Percentiles rank a stretch among this genome's conserved stretches.
These are phyloP conservation scores for Chrysaora quinquecirrha DNA, from an alignment of 30 jellyfish, hydroid and myxozoan species.

Conservation along the genomic window DNA sequence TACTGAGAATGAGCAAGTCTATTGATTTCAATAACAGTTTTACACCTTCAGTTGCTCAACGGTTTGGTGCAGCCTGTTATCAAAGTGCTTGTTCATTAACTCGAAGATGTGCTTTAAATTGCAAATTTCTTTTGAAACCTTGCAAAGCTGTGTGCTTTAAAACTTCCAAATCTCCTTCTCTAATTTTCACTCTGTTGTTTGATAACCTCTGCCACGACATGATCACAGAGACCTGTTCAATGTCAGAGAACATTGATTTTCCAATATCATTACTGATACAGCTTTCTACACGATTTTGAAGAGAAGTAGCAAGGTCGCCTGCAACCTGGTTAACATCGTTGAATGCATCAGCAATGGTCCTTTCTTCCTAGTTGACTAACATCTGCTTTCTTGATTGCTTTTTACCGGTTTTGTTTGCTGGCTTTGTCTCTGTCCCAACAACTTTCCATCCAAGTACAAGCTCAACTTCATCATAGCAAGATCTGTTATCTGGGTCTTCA, in stretches of 20 bases:
- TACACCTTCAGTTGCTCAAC: too few relatives aligned
- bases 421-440: background rate
- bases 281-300: background rate
- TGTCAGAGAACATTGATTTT: background rate
- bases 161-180: background rate
- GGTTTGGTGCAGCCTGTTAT: too few relatives aligned
- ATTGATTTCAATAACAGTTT: too few relatives aligned
- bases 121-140: too few relatives aligned
- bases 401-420: background rate
- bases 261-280: background rate
- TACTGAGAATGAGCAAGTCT: too few relatives aligned
- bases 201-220: background rate
- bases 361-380: background rate
- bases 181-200: background rate
- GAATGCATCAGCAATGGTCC: constrained; percentile 1
- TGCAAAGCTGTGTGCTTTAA: too few relatives aligned
- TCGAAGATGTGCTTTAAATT: too few relatives aligned
- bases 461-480: background rate
- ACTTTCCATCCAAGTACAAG: background rate
- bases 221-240: background rate
- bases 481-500: background rate
- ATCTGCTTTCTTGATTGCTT: background rate
- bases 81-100: too few relatives aligned
- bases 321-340: background rate
- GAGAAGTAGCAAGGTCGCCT: background rate